phyloP scores from a whole-genome alignment of 1,140 invertebrate genomes.

The Phymorhynchus buccinoides region DNA sequence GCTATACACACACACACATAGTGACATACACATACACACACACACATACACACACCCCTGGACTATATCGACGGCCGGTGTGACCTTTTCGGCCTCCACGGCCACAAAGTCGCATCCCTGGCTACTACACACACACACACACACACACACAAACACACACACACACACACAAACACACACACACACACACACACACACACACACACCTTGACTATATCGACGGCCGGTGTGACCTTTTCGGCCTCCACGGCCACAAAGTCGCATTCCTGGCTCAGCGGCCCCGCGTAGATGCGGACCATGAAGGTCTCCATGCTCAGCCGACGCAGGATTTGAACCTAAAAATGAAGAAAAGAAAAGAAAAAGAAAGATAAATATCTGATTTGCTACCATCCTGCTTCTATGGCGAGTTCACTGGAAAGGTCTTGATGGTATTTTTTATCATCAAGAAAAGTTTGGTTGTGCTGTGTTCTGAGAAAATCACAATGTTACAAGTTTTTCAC shows the following conservation, averaged over 20 bases:
- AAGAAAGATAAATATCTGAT: too few relatives aligned
- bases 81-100: conserved; percentile 93
- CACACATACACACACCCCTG: neutral
- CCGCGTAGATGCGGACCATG: conserved; percentile 89
- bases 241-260: conserved; percentile 93
- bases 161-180: too few relatives aligned
- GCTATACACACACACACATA: too few relatives aligned
- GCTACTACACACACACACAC: too few relatives aligned
- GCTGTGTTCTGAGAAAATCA: too few relatives aligned
- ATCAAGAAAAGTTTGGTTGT: too few relatives aligned
- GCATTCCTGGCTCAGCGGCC: conserved; percentile 88
- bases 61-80: conserved; percentile 90
- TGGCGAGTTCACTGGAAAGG: too few relatives aligned
- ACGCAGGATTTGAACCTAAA: conserved; percentile 54
- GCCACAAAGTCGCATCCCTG: conserved; percentile 91
- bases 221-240: conserved; percentile 90
- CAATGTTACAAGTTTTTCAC: too few relatives aligned
- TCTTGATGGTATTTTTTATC: too few relatives aligned
- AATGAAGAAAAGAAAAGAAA: neutral
- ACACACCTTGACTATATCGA: conserved; percentile 82
- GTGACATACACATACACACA: too few relatives aligned
- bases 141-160: too few relatives aligned
- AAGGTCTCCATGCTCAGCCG: conserved; percentile 71
- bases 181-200: neutral
- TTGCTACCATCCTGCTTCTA: too few relatives aligned